Evolutionary conservation across 2,797 vertebrate species (phyloP).

Genomic region (Scolopax bukidnonensis): DNA sequence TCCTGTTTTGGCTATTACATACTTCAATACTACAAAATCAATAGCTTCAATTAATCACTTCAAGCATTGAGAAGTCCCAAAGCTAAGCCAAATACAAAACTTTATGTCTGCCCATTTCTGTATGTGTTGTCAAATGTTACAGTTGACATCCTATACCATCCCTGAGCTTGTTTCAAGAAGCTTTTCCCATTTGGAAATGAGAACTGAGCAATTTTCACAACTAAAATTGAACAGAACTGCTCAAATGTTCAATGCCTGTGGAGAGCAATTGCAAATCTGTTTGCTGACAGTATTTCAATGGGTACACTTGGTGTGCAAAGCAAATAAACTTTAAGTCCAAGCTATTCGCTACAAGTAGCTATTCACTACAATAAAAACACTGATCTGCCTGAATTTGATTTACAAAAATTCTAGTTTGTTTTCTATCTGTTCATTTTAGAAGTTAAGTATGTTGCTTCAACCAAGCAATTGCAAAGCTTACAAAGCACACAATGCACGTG

Average conservation of each 20-base stretch:
- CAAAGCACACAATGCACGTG: not conserved
- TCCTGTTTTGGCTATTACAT: not conserved
- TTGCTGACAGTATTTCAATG: not conserved
- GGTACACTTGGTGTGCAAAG: not conserved
- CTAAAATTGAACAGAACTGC: not conserved
- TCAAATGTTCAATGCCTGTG: not conserved
- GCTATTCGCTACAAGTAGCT: not conserved
- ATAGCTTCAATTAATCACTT: not conserved
- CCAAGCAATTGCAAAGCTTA: not conserved
- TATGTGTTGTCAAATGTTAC: not conserved
- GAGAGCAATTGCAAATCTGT: not conserved
- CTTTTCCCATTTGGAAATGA: not conserved
- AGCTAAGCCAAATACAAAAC: not conserved
- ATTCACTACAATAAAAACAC: not conserved
- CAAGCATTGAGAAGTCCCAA: not conserved
- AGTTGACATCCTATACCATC: not conserved
- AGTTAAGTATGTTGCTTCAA: not conserved
- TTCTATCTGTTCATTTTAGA: not conserved
- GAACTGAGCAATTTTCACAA: not conserved
- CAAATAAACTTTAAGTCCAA: not conserved
- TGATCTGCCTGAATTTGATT: not conserved
- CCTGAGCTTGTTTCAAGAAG: too few relatives aligned
- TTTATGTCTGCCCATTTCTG: not conserved
- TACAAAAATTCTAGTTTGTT: not conserved
- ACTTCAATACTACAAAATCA: not conserved